Evolutionary conservation across 2,113 vertebrate species (phyloP).

Genomic region (Tragelaphus imberbis): DNA sequence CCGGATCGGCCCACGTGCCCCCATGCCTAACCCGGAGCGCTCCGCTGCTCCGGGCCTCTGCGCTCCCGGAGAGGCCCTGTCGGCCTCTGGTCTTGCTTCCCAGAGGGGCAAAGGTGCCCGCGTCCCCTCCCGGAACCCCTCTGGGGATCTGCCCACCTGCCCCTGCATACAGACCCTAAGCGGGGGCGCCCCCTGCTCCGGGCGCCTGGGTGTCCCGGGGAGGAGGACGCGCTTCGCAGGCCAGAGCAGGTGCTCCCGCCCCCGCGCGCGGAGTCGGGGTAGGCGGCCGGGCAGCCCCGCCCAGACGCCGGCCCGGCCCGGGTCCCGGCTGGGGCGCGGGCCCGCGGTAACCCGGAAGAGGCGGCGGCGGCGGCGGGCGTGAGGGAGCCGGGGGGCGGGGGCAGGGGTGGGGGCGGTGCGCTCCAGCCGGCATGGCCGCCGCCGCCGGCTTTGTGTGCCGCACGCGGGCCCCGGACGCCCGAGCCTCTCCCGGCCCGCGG

Average conservation of each 20-base stretch:
- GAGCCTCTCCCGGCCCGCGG: conserved; percentile 43
- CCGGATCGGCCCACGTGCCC: not conserved
- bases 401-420: not conserved
- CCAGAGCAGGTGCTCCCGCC: not conserved
- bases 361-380: not conserved
- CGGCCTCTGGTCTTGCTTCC: too few species aligned
- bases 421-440: conserved; percentile 30
- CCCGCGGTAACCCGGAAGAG: conserved; percentile 58
- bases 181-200: too few species aligned
- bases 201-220: not conserved
- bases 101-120: not conserved
- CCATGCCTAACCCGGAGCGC: not conserved
- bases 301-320: not conserved
- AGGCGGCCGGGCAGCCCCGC: not conserved
- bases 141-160: not conserved
- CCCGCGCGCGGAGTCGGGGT: not conserved
- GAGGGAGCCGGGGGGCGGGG: not conserved
- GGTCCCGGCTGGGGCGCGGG: not conserved
- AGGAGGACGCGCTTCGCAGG: too few species aligned
- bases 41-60: not conserved
- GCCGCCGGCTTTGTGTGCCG: conserved; percentile 38
- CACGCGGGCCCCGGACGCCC: conserved; percentile 15
- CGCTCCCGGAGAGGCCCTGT: not conserved
- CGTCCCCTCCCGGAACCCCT: not conserved
- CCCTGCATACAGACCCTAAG: not conserved